phyloP scores from a whole-genome alignment of 2,113 vertebrate species.

The Cariama cristata region DNA sequence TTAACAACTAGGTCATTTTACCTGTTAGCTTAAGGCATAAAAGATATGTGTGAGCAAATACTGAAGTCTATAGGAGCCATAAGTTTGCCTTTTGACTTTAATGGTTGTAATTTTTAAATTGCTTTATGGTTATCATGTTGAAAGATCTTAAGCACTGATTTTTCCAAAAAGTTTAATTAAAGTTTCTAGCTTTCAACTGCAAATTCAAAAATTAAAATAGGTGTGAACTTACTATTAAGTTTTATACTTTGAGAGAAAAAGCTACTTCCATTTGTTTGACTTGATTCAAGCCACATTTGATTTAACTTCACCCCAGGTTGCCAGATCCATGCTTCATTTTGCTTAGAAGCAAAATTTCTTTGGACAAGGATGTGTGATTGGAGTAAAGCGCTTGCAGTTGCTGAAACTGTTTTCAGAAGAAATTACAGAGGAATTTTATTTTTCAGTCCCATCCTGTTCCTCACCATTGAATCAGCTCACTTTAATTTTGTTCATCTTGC shows the following conservation, averaged over 20 bases:
- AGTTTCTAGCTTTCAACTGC: neutral
- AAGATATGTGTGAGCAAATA: neutral
- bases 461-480: accelerated
- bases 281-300: neutral
- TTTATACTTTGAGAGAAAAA: neutral
- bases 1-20: neutral
- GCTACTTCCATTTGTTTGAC: neutral
- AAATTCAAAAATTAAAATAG: neutral
- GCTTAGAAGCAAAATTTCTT: neutral
- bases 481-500: neutral
- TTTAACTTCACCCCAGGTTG: neutral
- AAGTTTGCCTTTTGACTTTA: neutral
- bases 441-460: neutral
- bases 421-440: neutral
- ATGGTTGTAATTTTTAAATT: neutral
- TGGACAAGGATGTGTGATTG: neutral
- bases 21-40: neutral
- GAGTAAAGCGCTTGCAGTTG: neutral
- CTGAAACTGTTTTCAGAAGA: neutral
- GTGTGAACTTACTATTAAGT: neutral
- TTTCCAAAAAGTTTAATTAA: conserved; percentile 6
- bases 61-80: neutral
- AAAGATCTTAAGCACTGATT: neutral
- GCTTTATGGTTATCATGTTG: accelerated
- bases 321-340: neutral